These are phyloP conservation scores for Lateolabrax maculatus DNA, from an alignment of 2,797 vertebrate species.

Conservation along the genomic window DNA sequence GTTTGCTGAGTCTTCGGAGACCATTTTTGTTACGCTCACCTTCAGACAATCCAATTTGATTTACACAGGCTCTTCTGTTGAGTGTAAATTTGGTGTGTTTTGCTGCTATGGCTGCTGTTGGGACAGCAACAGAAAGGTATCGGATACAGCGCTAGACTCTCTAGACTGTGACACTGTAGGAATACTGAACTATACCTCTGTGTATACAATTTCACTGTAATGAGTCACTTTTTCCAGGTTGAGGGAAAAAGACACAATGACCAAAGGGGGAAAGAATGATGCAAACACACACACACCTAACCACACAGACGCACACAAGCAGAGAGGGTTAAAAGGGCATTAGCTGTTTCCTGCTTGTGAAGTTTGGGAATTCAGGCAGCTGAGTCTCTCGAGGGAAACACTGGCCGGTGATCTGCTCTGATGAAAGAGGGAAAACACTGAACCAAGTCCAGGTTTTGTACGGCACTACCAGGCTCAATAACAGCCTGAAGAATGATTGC, in stretches of 20 bases:
- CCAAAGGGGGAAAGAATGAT: conserved; percentile 3
- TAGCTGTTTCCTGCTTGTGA: conserved; percentile 68
- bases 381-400: conserved; percentile 52
- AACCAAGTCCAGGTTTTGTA: conserved; percentile 23
- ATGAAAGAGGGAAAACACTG: conserved; percentile 61
- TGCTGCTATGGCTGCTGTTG: conserved; percentile 17
- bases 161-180: conserved; percentile 17
- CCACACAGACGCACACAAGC: conserved; percentile 38
- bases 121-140: conserved; percentile 35
- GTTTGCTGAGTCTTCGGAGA: conserved; percentile 37
- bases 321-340: conserved; percentile 65
- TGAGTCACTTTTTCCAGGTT: conserved; percentile 78
- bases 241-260: conserved; percentile 31
- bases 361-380: conserved; percentile 64
- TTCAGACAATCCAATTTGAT: conserved; percentile 59
- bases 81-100: conserved; percentile 37
- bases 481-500: conserved; percentile 39
- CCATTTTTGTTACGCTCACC: conserved; percentile 34
- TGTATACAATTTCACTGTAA: conserved; percentile 54
- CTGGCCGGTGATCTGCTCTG: conserved; percentile 21
- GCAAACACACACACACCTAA: conserved; percentile 14
- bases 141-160: background rate
- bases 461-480: conserved; percentile 38
- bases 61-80: conserved; percentile 45
- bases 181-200: conserved; percentile 46